Evolutionary conservation across 2,888 invertebrate species (phyloP), one percentile per base, ranked within the genome.

Genomic region (Phengaris arion): DNA sequence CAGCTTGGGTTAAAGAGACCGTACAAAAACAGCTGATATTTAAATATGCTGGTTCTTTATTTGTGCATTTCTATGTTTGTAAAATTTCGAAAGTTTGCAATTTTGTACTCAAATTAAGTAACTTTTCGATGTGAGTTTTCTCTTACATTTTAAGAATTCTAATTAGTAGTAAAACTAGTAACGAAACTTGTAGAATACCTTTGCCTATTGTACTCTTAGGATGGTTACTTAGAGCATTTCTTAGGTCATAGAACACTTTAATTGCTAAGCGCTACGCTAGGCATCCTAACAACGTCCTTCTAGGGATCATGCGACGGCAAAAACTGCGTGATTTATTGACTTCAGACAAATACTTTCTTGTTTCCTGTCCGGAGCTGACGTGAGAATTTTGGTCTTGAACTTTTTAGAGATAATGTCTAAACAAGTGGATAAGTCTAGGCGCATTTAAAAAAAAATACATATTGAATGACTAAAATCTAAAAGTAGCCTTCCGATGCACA

Each of bases 191-290:
- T 64, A 12, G 12, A 64, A 64, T 64, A 59, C 9, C 22, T 59
- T 64, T 13, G 64, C 46, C 68, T 76, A 74, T 77, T 76, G 76
- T 77, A 64, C 22, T 59, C 59, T 59, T 35, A 45, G 64, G 64
- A 64, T 64, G 64, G 35, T 64, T 12, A 22, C 57, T 57, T 57
- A 22, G 52, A 68, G 72, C 35, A 72, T 72, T 72, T 52, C 54
- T 52, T 54, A 15, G 35, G 35, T 54, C 52, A 15, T 35, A 72
- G 35, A 54, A 13, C 54, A 54, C 52, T 54, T 72, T 72, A 72
- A 72, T 72, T 72, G 72, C 72, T 72, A 6, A 72, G 72, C 52
- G 48, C 51, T 72, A 52, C 72, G 15, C 54, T 72, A 13, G 54
- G 72, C 22, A 72, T 72, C 70, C 22, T 22, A 15, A 51, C 70